Evolutionary conservation across 2,113 vertebrate genomes (phyloP).

Genomic region (Junco hyemalis): DNA sequence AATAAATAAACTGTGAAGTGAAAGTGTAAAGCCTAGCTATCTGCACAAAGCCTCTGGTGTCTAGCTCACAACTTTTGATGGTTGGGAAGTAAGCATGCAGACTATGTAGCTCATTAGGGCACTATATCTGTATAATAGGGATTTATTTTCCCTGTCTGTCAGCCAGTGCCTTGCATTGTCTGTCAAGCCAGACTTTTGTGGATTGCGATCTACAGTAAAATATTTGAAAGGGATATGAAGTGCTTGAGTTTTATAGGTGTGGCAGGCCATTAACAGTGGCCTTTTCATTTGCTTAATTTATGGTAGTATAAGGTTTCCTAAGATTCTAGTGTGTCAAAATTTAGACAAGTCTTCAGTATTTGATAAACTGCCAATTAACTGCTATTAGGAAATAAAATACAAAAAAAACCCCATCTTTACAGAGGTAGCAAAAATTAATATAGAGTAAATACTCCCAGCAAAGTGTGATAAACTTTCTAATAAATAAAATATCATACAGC

Average conservation of each 20-base stretch:
- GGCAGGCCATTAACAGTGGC: not conserved
- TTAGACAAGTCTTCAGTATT: not conserved
- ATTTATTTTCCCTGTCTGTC: not conserved
- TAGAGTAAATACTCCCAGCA: not conserved
- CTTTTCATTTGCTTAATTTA: not conserved
- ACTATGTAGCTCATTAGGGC: conserved; percentile 39
- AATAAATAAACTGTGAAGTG: not conserved
- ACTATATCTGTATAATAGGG: not conserved
- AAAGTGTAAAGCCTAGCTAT: not conserved
- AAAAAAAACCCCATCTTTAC: not conserved
- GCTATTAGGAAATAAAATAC: not conserved
- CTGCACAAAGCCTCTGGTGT: not conserved
- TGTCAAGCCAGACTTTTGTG: not conserved
- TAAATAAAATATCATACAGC: not conserved
- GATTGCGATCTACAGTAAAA: not conserved
- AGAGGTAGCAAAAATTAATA: not conserved
- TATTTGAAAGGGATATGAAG: not conserved
- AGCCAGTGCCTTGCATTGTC: not conserved
- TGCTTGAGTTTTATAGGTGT: not conserved
- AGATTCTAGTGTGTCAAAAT: not conserved
- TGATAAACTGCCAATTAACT: not conserved
- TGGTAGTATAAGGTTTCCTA: not conserved
- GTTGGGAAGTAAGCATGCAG: not conserved
- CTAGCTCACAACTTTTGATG: not conserved
- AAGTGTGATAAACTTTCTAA: not conserved